Evolutionary conservation across 2,888 invertebrate species (phyloP).

Genomic region (Chironomus riparius): DNA sequence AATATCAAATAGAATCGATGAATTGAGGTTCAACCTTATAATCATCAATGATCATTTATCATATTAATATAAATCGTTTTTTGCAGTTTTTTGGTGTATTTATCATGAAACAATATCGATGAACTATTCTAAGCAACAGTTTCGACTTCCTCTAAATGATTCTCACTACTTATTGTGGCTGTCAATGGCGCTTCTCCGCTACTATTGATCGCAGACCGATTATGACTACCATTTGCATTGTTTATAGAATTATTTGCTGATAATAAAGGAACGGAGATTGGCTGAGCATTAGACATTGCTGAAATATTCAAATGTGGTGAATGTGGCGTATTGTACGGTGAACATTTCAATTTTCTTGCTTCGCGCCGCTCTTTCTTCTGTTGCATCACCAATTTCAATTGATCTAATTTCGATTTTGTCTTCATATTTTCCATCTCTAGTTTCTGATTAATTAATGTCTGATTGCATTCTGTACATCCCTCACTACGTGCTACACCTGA

Average conservation of each 20-base stretch:
- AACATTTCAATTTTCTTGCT: conserved; percentile 59
- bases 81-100: no score
- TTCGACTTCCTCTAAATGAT: conserved; percentile 42
- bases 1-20: no score
- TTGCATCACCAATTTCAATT: conserved; percentile 80
- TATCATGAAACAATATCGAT: background rate
- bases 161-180: conserved; percentile 30
- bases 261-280: background rate
- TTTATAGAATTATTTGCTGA: background rate
- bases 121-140: conserved; percentile 39
- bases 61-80: no score
- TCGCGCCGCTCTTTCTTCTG: conserved; percentile 77
- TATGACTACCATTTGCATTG: conserved; percentile 10
- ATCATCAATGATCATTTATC: no score
- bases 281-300: background rate
- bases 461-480: conserved; percentile 42
- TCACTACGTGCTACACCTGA: background rate
- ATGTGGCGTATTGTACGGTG: conserved; percentile 48
- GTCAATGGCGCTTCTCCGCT: conserved; percentile 22
- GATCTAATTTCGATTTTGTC: conserved; percentile 78
- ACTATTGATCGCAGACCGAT: background rate
- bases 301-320: background rate
- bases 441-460: conserved; percentile 44
- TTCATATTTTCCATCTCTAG: conserved; percentile 64
- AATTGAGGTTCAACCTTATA: no score